Conservation (phyloP, 2,888 invertebrate species). For the Cistogaster globosa region DNA sequence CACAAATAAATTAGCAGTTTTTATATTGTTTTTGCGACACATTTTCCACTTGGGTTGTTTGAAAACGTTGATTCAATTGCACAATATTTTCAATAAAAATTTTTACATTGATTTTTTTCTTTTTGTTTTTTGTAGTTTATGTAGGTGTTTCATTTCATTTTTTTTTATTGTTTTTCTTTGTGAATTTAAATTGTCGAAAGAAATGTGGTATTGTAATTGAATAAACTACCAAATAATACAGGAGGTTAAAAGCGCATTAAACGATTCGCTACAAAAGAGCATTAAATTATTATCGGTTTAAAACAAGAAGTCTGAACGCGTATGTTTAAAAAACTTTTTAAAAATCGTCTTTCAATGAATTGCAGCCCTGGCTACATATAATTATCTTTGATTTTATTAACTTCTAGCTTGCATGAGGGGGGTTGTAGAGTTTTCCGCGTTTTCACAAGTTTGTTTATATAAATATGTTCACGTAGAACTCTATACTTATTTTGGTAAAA, state of each 20-base stretch:
- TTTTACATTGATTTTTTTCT: conserved; percentile 21
- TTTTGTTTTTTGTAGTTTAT: not conserved
- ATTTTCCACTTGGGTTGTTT: conserved; percentile 23
- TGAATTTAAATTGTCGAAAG: conserved; percentile 16
- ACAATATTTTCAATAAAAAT: conserved; percentile 22
- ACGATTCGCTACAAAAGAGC: not conserved
- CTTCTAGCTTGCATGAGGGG: no score
- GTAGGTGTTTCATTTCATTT: conserved; percentile 23
- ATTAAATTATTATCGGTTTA: not conserved
- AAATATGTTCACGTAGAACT: no score
- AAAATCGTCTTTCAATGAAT: no score
- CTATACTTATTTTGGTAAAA: no score
- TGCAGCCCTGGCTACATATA: no score
- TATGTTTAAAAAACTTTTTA: no score
- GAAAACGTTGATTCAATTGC: conserved; percentile 18
- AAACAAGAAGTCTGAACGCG: no score
- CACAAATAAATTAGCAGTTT: not conserved
- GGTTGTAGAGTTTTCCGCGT: no score
- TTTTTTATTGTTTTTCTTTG: not conserved
- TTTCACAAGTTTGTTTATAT: no score
- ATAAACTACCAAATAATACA: not conserved
- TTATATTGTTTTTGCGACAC: conserved; percentile 1
- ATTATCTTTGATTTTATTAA: no score
- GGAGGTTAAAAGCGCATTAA: not conserved
- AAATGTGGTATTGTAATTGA: conserved; percentile 27